A percentile compares a stretch with the other conserved stretches of the same genome.
Conservation (phyloP, 2,888 invertebrate species). For the Cheilosia grossa region DNA sequence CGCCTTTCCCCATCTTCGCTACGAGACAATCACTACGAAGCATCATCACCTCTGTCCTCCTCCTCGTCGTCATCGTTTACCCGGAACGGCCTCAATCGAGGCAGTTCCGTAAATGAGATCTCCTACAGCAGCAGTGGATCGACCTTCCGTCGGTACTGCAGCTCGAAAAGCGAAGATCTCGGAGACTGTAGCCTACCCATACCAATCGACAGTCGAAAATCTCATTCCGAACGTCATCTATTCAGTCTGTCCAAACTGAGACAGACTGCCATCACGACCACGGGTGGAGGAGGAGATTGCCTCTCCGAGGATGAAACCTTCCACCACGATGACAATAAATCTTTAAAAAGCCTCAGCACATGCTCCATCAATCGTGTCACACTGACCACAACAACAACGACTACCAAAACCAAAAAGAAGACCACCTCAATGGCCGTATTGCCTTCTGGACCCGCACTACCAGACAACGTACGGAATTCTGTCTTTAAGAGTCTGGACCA, state of each 20-base stretch:
- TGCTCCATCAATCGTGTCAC: constrained; percentile 81
- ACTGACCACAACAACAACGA: constrained; percentile 69
- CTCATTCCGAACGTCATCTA: constrained; percentile 81
- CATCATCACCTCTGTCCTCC: constrained; percentile 77
- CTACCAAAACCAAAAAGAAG: constrained; percentile 81
- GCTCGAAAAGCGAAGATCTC: constrained; percentile 81
- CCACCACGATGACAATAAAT: constrained; percentile 82
- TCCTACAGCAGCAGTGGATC: constrained; percentile 64
- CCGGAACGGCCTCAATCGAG: constrained; percentile 78
- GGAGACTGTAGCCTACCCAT: constrained; percentile 79
- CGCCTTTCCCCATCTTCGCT: constrained; percentile 80
- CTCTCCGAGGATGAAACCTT: constrained; percentile 81
- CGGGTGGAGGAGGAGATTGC: constrained; percentile 78
- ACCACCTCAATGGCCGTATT: constrained; percentile 82
- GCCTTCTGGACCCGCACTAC: constrained; percentile 76
- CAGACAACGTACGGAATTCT: constrained; percentile 76
- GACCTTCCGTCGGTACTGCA: constrained; percentile 78
- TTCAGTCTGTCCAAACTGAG: constrained; percentile 80
- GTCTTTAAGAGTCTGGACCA: constrained; percentile 80
- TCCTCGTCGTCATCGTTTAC: constrained; percentile 78
- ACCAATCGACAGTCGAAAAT: constrained; percentile 81
- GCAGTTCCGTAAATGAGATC: constrained; percentile 78
- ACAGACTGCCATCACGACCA: constrained; percentile 82
- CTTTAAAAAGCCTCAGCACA: constrained; percentile 79
- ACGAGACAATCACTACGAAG: constrained; percentile 81